Conservation (phyloP, 2,797 vertebrate species). For the Garrulus glandarius region DNA sequence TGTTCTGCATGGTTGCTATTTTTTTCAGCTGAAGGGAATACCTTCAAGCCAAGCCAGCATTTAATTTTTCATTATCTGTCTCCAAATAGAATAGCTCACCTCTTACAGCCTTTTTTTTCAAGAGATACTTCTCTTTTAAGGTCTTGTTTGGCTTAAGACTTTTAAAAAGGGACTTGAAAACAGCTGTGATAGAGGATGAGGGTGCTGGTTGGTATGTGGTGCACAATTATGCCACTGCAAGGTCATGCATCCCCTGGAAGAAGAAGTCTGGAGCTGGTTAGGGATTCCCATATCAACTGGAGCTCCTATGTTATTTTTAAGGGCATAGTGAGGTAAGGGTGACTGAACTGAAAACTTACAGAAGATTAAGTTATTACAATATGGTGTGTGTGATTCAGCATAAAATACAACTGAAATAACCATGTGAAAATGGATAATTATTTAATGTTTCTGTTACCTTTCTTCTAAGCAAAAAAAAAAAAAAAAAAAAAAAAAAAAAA, state of each 20-base stretch:
- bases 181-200: background rate
- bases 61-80: background rate
- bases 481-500: fast-evolving
- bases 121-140: background rate
- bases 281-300: background rate
- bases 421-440: background rate
- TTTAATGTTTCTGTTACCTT: background rate
- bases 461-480: background rate
- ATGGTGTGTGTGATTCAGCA: background rate
- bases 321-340: background rate
- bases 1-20: background rate
- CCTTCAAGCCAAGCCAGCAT: background rate
- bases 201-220: background rate
- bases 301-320: background rate
- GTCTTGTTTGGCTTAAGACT: background rate
- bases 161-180: background rate
- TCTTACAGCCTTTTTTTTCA: background rate
- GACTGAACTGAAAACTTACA: background rate
- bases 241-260: background rate
- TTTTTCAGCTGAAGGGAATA: background rate
- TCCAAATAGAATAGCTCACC: background rate
- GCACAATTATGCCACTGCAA: background rate
- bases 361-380: background rate
- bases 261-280: background rate
- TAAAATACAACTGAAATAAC: background rate